phyloP scores from a whole-genome alignment of 2,113 vertebrate genomes.

The Anarhynchus alexandrinus region DNA sequence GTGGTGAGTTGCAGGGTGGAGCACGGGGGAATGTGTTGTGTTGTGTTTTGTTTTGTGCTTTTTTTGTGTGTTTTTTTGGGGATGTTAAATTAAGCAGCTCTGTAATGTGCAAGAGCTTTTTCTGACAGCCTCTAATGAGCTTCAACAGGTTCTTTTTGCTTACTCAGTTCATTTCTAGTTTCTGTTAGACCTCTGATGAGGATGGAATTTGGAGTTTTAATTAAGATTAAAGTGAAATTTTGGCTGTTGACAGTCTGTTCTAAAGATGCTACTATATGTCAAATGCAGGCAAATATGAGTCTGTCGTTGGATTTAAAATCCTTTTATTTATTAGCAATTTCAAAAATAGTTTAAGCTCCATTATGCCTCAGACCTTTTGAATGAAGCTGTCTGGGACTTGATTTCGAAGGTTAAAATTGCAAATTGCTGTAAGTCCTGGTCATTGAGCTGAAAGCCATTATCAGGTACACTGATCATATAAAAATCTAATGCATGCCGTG shows the following conservation, averaged over 20 bases:
- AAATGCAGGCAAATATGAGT: not conserved
- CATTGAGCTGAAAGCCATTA: not conserved
- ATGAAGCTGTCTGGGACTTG: not conserved
- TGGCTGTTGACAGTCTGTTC: not conserved
- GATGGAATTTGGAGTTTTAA: not conserved
- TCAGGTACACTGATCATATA: not conserved
- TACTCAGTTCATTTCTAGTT: not conserved
- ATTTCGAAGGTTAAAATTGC: not conserved
- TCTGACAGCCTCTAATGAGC: not conserved
- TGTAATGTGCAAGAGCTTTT: not conserved
- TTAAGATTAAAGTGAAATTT: not conserved
- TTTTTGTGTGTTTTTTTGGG: not conserved
- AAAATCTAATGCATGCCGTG: not conserved
- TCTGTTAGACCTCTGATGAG: not conserved
- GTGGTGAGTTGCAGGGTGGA: rapidly evolving
- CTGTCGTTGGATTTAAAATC: not conserved
- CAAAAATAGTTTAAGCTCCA: not conserved
- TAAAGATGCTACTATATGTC: not conserved
- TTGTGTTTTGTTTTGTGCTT: not conserved
- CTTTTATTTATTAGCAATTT: not conserved
- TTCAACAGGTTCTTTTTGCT: not conserved
- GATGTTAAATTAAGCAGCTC: not conserved
- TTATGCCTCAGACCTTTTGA: not conserved
- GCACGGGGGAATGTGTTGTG: rapidly evolving
- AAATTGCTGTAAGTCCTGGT: not conserved